Evolutionary conservation across 2,888 invertebrate species (phyloP).

Genomic region (Nephrotoma flavescens): DNA sequence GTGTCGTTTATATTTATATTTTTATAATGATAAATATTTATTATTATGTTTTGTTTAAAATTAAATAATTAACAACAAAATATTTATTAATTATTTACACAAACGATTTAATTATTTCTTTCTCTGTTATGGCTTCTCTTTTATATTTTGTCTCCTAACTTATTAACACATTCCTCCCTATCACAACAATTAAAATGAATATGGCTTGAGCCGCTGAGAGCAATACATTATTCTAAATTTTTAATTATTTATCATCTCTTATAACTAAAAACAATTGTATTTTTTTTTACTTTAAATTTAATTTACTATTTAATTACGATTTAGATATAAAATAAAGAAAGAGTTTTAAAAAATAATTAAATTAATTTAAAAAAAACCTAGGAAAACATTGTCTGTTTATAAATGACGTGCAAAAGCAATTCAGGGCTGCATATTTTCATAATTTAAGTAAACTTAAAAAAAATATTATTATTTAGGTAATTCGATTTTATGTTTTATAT

Average conservation of each 20-base stretch:
- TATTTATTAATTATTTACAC: conserved; percentile 5
- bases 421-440: neutral
- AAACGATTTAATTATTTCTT: neutral
- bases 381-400: neutral
- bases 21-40: neutral
- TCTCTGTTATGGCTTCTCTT: neutral
- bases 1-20: neutral
- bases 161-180: neutral
- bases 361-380: neutral
- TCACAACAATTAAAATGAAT: conserved; percentile 3
- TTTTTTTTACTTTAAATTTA: neutral
- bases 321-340: neutral
- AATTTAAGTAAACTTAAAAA: neutral
- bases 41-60: neutral
- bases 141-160: neutral
- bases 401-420: neutral
- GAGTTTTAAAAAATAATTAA: neutral
- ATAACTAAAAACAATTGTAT: neutral
- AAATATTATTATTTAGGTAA: neutral
- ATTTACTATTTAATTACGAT: neutral
- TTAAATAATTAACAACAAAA: conserved; percentile 1
- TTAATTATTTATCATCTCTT: neutral
- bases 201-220: conserved; percentile 5
- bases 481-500: neutral
- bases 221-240: neutral